Evolutionary conservation across 1,140 invertebrate species (phyloP), one percentile per base, ranked within the genome.

Genomic region (Cardiocondyla obscurior): DNA sequence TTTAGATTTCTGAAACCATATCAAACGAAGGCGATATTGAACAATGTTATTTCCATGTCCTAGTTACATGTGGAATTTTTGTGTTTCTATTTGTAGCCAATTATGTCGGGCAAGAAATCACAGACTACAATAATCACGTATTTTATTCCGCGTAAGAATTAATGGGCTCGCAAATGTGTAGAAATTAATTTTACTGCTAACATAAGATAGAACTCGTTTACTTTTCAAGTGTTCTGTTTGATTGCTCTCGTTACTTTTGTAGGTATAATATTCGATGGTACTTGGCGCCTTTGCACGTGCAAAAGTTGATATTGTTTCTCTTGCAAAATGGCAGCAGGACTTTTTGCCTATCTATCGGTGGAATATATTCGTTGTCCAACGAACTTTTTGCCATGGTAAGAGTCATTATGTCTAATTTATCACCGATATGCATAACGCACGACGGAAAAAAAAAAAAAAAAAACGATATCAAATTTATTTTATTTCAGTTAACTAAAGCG

Each of bases 181-280:
- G n/a, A n/a, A n/a, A n/a, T n/a, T n/a, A n/a, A n/a, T n/a, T n/a
- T n/a, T n/a, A n/a, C n/a, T n/a, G n/a, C n/a, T n/a, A n/a, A n/a
- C n/a, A n/a, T n/a, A n/a, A n/a, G n/a, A n/a, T 49, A 19, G 7
- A 49, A 49, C 8, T 0, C 3, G 3, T 8, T 2, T 51, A 51
- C 46, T 22, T 19, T n/a, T 19, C 16, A 8, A 51, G 22, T 10
- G 8, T 22, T 51, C 2, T n/a, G 19, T 22, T 51, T 51, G 2
- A 0, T 22, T 22, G 5, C n/a, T n/a, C 22, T 12, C 0, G 16
- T 67, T 44, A 46, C 25, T 67, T n/a, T 46, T 25, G 0, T 19
- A 67, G 64, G n/a, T 67, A 67, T 8, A 67, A 46, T n/a, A 16
- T 16, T 28, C 64, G 25, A 0, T 72, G 49, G 67, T 72, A 72